These are phyloP conservation scores for Noctilio leporinus DNA, from an alignment of 2,113 vertebrate genomes.

Conservation along the genomic window DNA sequence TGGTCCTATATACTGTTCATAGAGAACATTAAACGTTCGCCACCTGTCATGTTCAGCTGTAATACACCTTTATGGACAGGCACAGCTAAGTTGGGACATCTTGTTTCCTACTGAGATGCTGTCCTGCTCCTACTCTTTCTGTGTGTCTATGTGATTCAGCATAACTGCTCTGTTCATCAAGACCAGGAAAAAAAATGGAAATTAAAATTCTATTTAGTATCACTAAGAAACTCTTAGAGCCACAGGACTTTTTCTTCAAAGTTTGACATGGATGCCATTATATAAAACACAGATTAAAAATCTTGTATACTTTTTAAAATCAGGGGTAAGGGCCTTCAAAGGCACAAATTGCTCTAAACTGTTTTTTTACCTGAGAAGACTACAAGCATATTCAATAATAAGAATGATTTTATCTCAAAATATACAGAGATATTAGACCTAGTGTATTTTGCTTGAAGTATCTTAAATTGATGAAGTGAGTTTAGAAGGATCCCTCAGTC, in stretches of 20 bases:
- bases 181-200: neutral
- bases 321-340: neutral
- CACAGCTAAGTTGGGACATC: slow-evolving; percentile 10
- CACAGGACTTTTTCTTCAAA: neutral
- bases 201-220: neutral
- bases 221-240: neutral
- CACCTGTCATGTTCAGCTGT: neutral
- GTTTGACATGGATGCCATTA: neutral
- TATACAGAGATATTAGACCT: neutral
- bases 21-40: neutral
- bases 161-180: neutral
- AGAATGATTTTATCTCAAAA: neutral
- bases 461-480: neutral
- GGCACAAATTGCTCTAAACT: neutral
- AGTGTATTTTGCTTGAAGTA: neutral
- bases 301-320: neutral
- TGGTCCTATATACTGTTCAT: neutral
- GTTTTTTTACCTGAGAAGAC: neutral
- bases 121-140: neutral
- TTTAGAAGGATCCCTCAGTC: neutral
- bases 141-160: neutral
- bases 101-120: neutral
- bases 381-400: neutral
- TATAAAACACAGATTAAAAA: neutral
- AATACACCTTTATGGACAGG: slow-evolving; percentile 20